Evolutionary conservation across 2,113 vertebrate species (phyloP).

Genomic region (Kryptolebias marmoratus): DNA sequence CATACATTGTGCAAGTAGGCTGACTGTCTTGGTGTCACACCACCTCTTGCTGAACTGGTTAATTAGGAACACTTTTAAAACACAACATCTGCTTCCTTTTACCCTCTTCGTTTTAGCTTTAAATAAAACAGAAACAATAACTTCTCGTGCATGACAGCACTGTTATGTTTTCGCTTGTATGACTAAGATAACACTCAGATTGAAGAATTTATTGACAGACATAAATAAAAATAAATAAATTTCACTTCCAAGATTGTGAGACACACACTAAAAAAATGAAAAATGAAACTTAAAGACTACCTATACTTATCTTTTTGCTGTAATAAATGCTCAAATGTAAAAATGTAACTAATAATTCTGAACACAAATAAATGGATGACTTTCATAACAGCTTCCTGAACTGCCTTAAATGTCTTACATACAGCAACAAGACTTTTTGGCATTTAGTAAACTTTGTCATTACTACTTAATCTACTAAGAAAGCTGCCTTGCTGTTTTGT

Average conservation of each 20-base stretch:
- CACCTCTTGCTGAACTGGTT: constrained; percentile 5
- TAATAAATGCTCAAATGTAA: not conserved
- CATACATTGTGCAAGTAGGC: constrained; percentile 6
- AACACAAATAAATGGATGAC: not conserved
- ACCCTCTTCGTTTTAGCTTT: too few relatives aligned
- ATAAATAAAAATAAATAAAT: too few relatives aligned
- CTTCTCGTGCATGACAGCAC: not conserved
- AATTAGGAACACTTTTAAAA: not conserved
- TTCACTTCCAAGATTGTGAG: too few relatives aligned
- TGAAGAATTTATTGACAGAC: too few relatives aligned
- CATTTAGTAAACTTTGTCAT: too few relatives aligned
- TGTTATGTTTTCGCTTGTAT: not conserved
- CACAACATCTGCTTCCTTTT: not conserved
- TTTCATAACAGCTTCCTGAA: not conserved
- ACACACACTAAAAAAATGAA: too few relatives aligned
- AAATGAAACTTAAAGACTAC: too few relatives aligned
- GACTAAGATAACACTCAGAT: not conserved
- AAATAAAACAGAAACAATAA: not conserved
- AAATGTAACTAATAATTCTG: not conserved
- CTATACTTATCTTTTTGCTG: not conserved
- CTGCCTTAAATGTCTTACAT: not conserved
- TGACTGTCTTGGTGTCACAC: constrained; percentile 3
- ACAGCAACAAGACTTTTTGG: too few relatives aligned
- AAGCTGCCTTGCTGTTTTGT: constrained; percentile 1
- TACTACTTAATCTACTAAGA: not conserved